Conservation (phyloP, 1,140 invertebrate species). For the Octopus sinensis region DNA sequence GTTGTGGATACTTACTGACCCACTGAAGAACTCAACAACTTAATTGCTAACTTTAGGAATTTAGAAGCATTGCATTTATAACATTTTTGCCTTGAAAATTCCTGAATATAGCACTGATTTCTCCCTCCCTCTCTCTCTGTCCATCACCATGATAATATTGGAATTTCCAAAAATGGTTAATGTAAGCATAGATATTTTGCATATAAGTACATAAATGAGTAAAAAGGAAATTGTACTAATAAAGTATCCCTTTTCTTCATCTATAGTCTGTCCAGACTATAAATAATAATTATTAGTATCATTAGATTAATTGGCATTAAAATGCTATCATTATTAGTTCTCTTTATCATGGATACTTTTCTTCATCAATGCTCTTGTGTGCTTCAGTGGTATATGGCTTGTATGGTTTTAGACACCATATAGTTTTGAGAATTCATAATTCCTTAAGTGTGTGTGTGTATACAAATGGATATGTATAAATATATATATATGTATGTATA, state of each 20-base stretch:
- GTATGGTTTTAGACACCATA: neutral
- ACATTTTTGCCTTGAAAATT: constrained; percentile 13
- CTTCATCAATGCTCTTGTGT: neutral
- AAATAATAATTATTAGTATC: too few species aligned
- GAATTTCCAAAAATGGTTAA: neutral
- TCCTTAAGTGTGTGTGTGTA: neutral
- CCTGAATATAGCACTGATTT: constrained; percentile 14
- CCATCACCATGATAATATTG: constrained; percentile 3
- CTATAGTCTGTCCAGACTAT: neutral
- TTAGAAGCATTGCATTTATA: constrained; percentile 8
- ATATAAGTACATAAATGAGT: neutral
- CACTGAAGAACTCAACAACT: neutral
- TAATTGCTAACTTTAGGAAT: constrained; percentile 14
- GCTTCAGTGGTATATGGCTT: neutral
- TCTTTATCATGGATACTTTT: neutral
- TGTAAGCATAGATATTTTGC: constrained; percentile 10
- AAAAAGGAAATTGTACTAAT: too few species aligned
- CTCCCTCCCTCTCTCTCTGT: constrained; percentile 8
- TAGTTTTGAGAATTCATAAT: neutral
- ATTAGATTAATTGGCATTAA: neutral
- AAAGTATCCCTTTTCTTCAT: neutral
- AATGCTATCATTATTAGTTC: neutral
- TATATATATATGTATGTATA: neutral
- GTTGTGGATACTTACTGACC: neutral
- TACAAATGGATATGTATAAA: neutral